Conservation (phyloP, 2,797 vertebrate species). For the Hapalemur alaotrensis region DNA sequence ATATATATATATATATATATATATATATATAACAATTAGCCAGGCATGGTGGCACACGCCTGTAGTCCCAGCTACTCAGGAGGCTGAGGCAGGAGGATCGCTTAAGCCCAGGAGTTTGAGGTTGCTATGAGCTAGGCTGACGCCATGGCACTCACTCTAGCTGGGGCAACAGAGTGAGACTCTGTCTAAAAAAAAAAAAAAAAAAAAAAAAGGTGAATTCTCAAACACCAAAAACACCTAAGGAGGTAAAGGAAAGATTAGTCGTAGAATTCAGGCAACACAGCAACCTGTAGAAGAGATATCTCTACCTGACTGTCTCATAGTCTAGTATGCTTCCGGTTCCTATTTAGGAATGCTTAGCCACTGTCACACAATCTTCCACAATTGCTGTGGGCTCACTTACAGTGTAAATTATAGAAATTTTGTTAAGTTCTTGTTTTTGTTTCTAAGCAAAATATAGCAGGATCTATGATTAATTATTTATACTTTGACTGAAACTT, state of each 20-base stretch:
- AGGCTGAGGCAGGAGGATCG: no score
- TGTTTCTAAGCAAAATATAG: not conserved
- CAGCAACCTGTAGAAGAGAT: no score
- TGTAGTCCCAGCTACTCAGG: no score
- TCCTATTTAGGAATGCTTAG: not conserved
- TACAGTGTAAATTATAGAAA: not conserved
- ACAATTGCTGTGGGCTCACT: not conserved
- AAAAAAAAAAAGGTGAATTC: no score
- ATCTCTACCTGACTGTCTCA: not conserved
- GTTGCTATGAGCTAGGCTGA: no score
- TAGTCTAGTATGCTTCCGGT: not conserved
- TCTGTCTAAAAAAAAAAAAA: no score
- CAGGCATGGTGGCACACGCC: no score
- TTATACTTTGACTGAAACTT: not conserved
- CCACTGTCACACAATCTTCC: not conserved
- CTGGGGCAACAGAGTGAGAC: no score
- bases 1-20: no score
- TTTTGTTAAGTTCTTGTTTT: not conserved
- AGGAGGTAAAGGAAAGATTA: not conserved
- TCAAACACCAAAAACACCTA: not conserved
- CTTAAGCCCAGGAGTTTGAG: no score
- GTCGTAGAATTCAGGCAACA: not conserved
- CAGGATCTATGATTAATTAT: not conserved
- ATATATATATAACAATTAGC: no score
- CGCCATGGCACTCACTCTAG: no score